These are phyloP conservation scores for Rhinopithecus roxellana DNA, from an alignment of 2,113 vertebrate species.

Conservation along the genomic window DNA sequence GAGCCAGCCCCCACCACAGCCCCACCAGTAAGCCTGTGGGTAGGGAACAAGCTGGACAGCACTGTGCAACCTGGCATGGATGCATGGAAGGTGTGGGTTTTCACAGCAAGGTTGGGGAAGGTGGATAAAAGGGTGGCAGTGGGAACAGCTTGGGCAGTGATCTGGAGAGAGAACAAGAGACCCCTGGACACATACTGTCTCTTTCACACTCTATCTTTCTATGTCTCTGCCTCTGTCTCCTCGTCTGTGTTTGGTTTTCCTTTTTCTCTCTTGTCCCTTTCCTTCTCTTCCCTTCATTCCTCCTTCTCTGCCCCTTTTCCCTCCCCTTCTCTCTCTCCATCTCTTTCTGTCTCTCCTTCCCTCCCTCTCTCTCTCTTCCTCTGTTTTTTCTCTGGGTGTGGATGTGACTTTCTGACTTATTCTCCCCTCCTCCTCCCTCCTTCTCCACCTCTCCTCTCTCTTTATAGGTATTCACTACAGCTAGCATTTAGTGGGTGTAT, in stretches of 20 bases:
- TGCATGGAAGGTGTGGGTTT: background rate
- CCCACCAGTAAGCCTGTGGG: background rate
- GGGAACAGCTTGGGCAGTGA: background rate
- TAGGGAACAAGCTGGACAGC: background rate
- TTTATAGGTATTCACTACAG: rapidly evolving
- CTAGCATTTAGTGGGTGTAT: rapidly evolving
- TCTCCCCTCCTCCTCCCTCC: too few species aligned
- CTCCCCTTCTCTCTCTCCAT: too few species aligned
- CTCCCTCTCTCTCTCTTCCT: background rate
- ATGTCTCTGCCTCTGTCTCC: background rate
- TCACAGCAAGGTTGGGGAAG: background rate
- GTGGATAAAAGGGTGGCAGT: background rate
- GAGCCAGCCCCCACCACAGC: background rate
- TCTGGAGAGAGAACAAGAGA: background rate
- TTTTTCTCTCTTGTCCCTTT: background rate
- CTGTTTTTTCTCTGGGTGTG: background rate
- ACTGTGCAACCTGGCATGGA: background rate
- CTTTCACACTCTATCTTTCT: background rate
- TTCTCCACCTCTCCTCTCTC: background rate
- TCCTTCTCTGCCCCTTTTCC: background rate
- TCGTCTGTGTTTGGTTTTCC: background rate
- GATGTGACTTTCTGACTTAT: background rate
- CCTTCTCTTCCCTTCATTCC: too few species aligned
- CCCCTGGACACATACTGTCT: background rate
- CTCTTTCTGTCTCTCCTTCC: too few species aligned